Base-by-base conservation (phyloP, 2,888 invertebrate genomes). In the Rhopalosiphum nymphaeae region DNA sequence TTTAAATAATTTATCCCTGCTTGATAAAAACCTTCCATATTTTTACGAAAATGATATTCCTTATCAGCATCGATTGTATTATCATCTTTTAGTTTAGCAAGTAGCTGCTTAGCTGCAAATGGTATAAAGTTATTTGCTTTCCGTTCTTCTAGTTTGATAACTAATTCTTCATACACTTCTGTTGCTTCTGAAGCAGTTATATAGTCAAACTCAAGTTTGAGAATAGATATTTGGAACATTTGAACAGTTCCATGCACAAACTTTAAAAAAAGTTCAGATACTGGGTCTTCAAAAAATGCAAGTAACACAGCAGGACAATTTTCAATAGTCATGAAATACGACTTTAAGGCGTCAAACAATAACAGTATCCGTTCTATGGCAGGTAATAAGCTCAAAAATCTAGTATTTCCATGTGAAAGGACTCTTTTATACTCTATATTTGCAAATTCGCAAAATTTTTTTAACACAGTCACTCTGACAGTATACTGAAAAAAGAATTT, bases 401-500 rank as follows among this genome's bases (percentile, higher is more conserved):
- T 94, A 44, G 95, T 95, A 93, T 95, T 95, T 57, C 95, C 95
- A 94, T 95, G 95, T 44, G 95, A 94, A 53, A 95, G 91, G 44
- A 95, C 61, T 92, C 95, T 95, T 95, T 95, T 95, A 94, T 95
- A 95, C 91, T 95, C 95, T 46, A 95, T 95, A 49, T 95, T 95
- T 90, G 95, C 95, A 92, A 95, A 95, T 67, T 95, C 95, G 95
- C 95, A 96, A 95, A 96, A 95, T 94, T 95, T 95, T 95, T 95
- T 95, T 42, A 96, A 94, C 87, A 86, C 91, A 93, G 95, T 95
- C 44, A 95, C 95, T 88, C 95, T 94, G 29, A 95, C 95, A 44
- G 95, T 96, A 94, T 95, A 96, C 89, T 95, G 95, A 92, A 95
- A 95, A 95, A 96, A 96, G 95, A 95, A 95, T 56, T 95, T 95